These are phyloP conservation scores for Dendrolimus houi DNA, from an alignment of 2,888 invertebrate genomes.

Conservation along the genomic window DNA sequence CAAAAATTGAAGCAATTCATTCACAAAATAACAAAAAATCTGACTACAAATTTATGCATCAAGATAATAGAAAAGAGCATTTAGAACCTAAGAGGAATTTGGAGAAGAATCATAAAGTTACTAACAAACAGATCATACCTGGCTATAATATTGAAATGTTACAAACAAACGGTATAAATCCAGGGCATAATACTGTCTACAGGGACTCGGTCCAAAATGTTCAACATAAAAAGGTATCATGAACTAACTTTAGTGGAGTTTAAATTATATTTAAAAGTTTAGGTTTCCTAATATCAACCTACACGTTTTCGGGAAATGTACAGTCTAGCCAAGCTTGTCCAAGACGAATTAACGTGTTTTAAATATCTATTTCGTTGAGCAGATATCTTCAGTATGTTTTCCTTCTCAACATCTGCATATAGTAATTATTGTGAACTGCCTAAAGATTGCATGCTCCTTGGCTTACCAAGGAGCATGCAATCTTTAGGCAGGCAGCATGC, in stretches of 20 bases:
- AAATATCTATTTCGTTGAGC: too few species aligned
- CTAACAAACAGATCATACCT: slow-evolving; percentile 17
- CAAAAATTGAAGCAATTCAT: neutral
- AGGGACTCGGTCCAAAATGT: slow-evolving; percentile 13
- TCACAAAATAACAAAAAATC: neutral
- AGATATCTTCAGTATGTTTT: too few species aligned
- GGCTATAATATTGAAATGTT: slow-evolving; percentile 23
- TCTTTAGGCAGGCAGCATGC: too few species aligned
- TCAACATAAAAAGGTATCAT: slow-evolving; percentile 20
- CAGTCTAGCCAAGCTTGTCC: too few species aligned
- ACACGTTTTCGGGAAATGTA: too few species aligned
- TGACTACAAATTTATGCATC: neutral
- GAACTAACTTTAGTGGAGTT: neutral
- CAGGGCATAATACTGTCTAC: slow-evolving; percentile 25
- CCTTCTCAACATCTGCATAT: too few species aligned
- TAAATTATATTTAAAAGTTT: too few species aligned
- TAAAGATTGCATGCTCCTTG: too few species aligned
- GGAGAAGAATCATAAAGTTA: slow-evolving; percentile 1
- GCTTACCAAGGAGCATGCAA: too few species aligned
- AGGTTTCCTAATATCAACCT: too few species aligned
- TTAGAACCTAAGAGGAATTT: slow-evolving; percentile 24
- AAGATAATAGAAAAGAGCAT: slow-evolving; percentile 11
- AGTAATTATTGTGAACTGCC: too few species aligned
- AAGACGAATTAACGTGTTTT: too few species aligned
- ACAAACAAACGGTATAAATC: slow-evolving; percentile 18